A percentile compares a stretch with the other conserved stretches of the same genome.
Evolutionary conservation across 2,113 vertebrate species (phyloP).

Genomic region (Cavia porcellus): DNA sequence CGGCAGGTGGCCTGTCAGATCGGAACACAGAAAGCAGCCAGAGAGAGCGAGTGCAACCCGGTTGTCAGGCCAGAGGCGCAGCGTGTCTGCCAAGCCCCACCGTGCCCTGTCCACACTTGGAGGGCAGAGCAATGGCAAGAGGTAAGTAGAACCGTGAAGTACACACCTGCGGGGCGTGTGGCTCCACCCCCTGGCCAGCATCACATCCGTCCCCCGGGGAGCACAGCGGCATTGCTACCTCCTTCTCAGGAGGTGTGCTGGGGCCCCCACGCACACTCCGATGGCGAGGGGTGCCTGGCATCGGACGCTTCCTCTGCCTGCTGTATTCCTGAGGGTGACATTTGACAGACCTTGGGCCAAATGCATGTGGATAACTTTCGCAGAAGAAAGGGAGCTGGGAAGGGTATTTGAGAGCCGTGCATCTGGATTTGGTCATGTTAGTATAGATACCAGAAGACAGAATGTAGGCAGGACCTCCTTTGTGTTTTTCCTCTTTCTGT

Average conservation of each 20-base stretch:
- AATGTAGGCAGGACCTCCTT: not conserved
- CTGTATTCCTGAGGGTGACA: constrained; percentile 22
- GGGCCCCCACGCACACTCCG: constrained; percentile 56
- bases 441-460: not conserved
- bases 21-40: constrained; percentile 81
- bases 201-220: constrained; percentile 61
- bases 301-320: not conserved
- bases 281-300: constrained; percentile 39
- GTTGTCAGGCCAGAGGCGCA: constrained; percentile 87
- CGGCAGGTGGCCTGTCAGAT: constrained; percentile 91
- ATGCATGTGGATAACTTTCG: not conserved
- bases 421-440: not conserved
- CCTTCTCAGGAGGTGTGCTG: constrained; percentile 53
- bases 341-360: constrained; percentile 20
- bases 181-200: constrained; percentile 47
- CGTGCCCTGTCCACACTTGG: constrained; percentile 92
- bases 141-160: constrained; percentile 87
- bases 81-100: constrained; percentile 89
- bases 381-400: not conserved
- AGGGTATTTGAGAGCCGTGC: not conserved
- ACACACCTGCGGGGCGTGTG: constrained; percentile 48
- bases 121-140: constrained; percentile 92
- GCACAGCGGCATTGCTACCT: constrained; percentile 45
- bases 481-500: not conserved
- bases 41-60: constrained; percentile 89